Base-by-base conservation (phyloP, 2,113 vertebrate species). In the Lanius collurio region DNA sequence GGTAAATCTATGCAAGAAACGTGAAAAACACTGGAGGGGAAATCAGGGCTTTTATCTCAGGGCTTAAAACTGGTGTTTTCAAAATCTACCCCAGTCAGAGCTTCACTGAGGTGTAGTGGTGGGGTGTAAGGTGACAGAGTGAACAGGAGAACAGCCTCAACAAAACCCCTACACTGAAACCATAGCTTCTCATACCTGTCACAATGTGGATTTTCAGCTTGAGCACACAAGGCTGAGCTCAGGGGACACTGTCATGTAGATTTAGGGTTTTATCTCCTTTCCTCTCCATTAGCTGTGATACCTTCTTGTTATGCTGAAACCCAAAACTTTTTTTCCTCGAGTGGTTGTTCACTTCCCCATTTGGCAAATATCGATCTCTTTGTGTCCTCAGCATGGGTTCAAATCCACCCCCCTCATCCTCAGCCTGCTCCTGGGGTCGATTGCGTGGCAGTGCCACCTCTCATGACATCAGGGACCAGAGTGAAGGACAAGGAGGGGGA, bases 191-290 rank as follows among this genome's bases (percentile, higher is more conserved):
- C 87, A 13, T 93, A 90, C 87, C 93, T 97, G 96, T 95, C 96
- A 96, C 27, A 4, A 37, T 15, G 74, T 9, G 71, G 67, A 62
- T 95, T 91, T 96, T 93, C 91, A 92, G 91, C 95, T 49, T n/a
- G 84, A 94, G 89, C 52, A 37, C 89, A 83, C 94, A 90, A 30
- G 37, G 84, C 94, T 96, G 92, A 96, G 89, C 93, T 82, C 91
- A 71, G 95, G 81, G 75, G 96, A 95, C 91, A 7, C 84, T 95
- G 95, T 97, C 96, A 91, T 75, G 44, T 77, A 87, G 93, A 97
- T 96, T 97, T 93, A 83, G 52, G 67, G 67, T 7, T 85, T 96
- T 69, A 77, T 93, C 84, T 95, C 90, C 91, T 77, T 82, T 83
- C 53, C 39, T 70, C 47, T 94, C 96, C 93, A 93, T 94, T 95